Evolutionary conservation across 2,888 invertebrate species (phyloP), one percentile per base, ranked within the genome.

Genomic region (Tetragnatha montana): DNA sequence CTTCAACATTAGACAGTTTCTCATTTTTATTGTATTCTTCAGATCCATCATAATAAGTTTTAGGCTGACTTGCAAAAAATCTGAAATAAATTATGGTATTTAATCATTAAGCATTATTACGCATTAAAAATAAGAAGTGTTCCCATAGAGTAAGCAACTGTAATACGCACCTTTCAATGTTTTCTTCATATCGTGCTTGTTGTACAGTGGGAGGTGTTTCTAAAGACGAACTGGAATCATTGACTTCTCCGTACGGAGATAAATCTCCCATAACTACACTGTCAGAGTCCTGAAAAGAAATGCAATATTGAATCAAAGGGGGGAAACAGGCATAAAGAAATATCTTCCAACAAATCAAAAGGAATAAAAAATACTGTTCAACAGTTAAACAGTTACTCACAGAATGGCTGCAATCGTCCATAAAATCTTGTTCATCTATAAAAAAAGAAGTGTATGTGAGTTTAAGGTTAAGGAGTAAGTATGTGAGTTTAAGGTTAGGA

Each of bases 151-250:
- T 35, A 35, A 35, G 35, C 35, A 2, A 35, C 35, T 35, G 35
- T 35, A 22, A 14, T 69, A 22, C 14, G 49, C 69, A 96, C 94
- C 96, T 94, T 93, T 96, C 95, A 91, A 97, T 94, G 92, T 96
- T 98, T 92, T 97, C 97, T 92, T 91, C 85, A 60, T 86, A 91
- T 60, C 91, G 76, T 4, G 85, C 47, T n/a, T 91, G 88, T 96
- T 96, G 93, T 96, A 97, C 93, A 97, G 98, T 8, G 97, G 94
- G 93, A 97, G 97, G 92, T 95, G 96, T 94, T 97, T 97, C 96
- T 93, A 96, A 96, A 92, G 96, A 96, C 14, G 92, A 91, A 60
- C 90, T 91, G 0, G 96, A 97, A 93, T 96, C 96, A 81, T 81
- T 91, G 14, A 84, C 21, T 50, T 96, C 95, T 93, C 97, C 75